Evolutionary conservation across 2,113 vertebrate species (phyloP), one percentile per base, ranked within the genome.

Genomic region (Odontesthes bonariensis): DNA sequence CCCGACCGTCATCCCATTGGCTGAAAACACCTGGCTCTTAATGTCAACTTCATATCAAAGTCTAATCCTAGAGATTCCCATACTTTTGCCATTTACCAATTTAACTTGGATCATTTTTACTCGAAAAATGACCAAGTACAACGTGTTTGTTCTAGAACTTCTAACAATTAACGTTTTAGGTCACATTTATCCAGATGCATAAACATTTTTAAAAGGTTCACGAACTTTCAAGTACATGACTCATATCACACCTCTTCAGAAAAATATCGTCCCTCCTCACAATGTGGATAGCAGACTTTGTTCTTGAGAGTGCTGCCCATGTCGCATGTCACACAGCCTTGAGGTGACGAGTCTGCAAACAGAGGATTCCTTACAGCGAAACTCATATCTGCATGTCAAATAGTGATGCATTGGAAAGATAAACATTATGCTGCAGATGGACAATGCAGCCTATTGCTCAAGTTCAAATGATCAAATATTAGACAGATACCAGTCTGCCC

Each of bases 311-410:
- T 89, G 65, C 73, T 94, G 10, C 91, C 95, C 85, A 85, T 72
- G 80, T 94, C 93, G n/a, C 93, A 94, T 1, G 87, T 90, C 57
- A 90, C 6, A 60, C 94, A 94, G 16, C 82, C 82, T 88, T 92
- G 90, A 53, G 92, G 92, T 8, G 89, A 92, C 73, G 75, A 81
- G 74, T 93, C 94, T 94, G 83, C 33, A 91, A 86, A 87, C 58
- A 75, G 33, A 67, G n/a, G 68, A 16, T n/a, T 10, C 53, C 4
- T 27, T 0, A 5, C 3, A 46, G 4, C 11, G 35, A 47, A 54
- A 23, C 19, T 27, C 2, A 13, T 31, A 73, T 67, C 16, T 7
- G 0, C 59, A 55, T 8, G 1, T 16, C 8, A 5, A 19, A 44
- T 54, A 51, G 35, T 80, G 49, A 87, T 65, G 44, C 13, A 49